A percentile compares a stretch with the other conserved stretches of the same genome.
Evolutionary conservation across 2,113 vertebrate species (phyloP).

Genomic region (Falco punctatus): DNA sequence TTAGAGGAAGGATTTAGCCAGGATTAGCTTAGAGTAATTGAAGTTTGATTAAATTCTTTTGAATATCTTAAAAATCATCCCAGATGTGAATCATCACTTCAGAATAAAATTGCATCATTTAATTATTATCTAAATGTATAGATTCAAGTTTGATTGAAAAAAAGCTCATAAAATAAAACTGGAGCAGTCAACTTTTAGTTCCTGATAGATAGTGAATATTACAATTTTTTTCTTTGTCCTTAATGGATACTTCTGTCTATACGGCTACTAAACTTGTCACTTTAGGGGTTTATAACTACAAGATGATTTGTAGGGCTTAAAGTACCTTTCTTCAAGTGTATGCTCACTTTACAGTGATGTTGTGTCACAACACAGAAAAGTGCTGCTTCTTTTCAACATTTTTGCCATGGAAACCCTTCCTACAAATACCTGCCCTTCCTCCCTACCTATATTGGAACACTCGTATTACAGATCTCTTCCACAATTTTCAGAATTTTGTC

Average conservation of each 20-base stretch:
- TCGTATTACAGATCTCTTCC: background rate
- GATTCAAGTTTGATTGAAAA: background rate
- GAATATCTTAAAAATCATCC: background rate
- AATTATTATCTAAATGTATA: background rate
- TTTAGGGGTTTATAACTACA: background rate
- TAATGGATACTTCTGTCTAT: background rate
- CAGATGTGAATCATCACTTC: background rate
- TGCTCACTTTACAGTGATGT: background rate
- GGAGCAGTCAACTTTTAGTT: background rate
- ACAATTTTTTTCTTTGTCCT: background rate
- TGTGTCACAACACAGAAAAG: background rate
- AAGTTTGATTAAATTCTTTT: background rate
- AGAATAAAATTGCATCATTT: background rate
- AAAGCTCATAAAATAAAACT: background rate
- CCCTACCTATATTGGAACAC: fast-evolving
- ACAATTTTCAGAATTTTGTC: background rate
- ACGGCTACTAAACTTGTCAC: background rate
- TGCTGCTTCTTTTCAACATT: background rate
- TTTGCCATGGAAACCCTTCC: background rate
- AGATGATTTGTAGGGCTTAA: background rate
- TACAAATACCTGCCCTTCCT: background rate
- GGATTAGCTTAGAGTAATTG: background rate
- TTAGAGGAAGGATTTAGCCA: background rate
- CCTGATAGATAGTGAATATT: background rate
- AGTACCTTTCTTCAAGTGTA: background rate